Conservation (phyloP, 2,113 vertebrate species). For the Oncorhynchus kisutch region DNA sequence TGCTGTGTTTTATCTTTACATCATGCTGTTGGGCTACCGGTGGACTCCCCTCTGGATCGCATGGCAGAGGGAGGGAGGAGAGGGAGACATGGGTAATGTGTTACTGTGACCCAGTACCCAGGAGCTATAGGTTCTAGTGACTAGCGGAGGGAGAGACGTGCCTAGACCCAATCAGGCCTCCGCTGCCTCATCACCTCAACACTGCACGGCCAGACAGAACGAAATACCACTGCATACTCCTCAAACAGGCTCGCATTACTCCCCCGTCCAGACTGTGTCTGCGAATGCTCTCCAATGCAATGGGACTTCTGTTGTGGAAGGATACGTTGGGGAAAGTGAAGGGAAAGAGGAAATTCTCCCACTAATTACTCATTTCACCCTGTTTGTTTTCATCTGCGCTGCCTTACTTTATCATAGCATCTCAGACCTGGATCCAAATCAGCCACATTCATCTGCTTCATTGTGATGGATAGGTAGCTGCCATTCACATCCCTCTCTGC, state of each 20-base stretch:
- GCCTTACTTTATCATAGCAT: constrained; percentile 62
- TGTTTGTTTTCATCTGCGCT: constrained; percentile 64
- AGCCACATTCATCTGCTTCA: constrained; percentile 52
- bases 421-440: constrained; percentile 44
- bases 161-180: neutral
- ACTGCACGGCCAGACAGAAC: constrained; percentile 61
- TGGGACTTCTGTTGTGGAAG: constrained; percentile 12
- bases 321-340: constrained; percentile 16
- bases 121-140: neutral
- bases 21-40: neutral
- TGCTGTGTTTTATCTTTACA: constrained; percentile 14
- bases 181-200: constrained; percentile 52
- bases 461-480: constrained; percentile 63
- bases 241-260: constrained; percentile 55
- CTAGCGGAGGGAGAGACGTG: neutral
- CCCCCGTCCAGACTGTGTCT: constrained; percentile 30
- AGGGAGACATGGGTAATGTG: neutral
- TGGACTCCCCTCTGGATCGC: neutral
- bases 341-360: constrained; percentile 3
- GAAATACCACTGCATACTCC: constrained; percentile 50
- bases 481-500: constrained; percentile 32
- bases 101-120: neutral
- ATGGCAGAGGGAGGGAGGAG: neutral
- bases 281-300: constrained; percentile 23
- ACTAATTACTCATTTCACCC: constrained; percentile 60